phyloP scores from a whole-genome alignment of 2,888 invertebrate species.

The Meiosimyza platycephala region DNA sequence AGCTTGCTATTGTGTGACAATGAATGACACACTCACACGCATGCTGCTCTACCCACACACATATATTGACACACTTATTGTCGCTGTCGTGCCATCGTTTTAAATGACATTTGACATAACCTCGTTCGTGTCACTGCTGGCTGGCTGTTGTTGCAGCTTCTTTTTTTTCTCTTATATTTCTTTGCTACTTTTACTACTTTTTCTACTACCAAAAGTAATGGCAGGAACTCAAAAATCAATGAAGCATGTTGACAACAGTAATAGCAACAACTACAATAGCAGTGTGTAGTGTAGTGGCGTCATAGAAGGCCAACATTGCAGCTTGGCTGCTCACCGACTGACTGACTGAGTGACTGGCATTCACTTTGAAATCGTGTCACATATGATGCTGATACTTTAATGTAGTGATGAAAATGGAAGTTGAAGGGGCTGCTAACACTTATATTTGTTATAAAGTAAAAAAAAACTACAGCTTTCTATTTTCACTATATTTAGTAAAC shows the following conservation, averaged over 20 bases:
- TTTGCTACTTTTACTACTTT: background rate
- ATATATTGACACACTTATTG: too few species aligned
- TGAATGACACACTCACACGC: slow-evolving; percentile 9
- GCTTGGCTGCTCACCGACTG: too few species aligned
- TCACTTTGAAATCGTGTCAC: background rate
- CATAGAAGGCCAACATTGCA: too few species aligned
- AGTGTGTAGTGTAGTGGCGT: too few species aligned
- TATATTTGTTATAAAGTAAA: background rate
- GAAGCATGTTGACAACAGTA: slow-evolving; percentile 11
- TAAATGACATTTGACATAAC: too few species aligned
- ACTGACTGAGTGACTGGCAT: too few species aligned
- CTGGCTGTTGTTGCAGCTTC: too few species aligned
- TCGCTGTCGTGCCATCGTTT: too few species aligned
- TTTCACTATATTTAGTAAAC: too few species aligned
- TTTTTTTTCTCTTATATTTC: too few species aligned
- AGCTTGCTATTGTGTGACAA: background rate
- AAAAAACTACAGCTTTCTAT: background rate
- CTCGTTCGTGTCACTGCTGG: too few species aligned
- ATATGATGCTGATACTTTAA: background rate
- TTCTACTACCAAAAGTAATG: slow-evolving; percentile 7
- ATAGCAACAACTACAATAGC: background rate
- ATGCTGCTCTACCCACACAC: too few species aligned
- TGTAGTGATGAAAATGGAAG: background rate
- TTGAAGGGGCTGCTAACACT: background rate
- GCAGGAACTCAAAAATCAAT: slow-evolving; percentile 16